These are phyloP conservation scores for Fukomys damarensis DNA, from an alignment of 2,113 vertebrate genomes.

Conservation along the genomic window DNA sequence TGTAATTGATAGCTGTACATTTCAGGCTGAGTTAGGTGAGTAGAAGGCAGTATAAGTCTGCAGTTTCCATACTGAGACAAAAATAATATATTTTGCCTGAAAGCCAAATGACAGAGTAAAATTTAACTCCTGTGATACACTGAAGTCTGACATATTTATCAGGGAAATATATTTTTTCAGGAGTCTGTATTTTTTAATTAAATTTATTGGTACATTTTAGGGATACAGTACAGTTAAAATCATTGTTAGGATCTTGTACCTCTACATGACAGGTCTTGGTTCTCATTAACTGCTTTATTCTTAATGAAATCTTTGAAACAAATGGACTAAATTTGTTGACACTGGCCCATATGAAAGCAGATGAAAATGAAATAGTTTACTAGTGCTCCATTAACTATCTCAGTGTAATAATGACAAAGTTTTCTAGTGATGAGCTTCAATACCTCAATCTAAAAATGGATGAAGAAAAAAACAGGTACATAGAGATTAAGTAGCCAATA, in stretches of 20 bases:
- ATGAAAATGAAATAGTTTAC: background rate
- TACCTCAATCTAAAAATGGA: background rate
- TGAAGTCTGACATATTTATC: background rate
- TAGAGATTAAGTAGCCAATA: background rate
- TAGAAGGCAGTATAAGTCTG: background rate
- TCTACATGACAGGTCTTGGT: too few relatives aligned
- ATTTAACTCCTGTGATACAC: background rate
- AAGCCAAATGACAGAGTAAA: background rate
- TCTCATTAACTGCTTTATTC: background rate
- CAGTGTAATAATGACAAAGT: background rate
- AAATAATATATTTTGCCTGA: background rate
- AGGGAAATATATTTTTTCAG: background rate
- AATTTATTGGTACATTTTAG: too few relatives aligned
- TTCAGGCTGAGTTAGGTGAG: background rate
- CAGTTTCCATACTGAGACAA: background rate
- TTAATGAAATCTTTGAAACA: background rate
- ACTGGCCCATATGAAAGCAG: background rate
- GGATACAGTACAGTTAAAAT: too few relatives aligned
- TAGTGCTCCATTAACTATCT: background rate
- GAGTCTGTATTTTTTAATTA: conserved; percentile 24
- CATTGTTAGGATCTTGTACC: too few relatives aligned
- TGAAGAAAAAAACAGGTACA: background rate
- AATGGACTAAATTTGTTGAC: background rate
- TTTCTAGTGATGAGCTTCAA: background rate
- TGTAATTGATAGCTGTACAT: background rate